Evolutionary conservation across 2,888 invertebrate species (phyloP).

Genomic region (Agrochola litura): DNA sequence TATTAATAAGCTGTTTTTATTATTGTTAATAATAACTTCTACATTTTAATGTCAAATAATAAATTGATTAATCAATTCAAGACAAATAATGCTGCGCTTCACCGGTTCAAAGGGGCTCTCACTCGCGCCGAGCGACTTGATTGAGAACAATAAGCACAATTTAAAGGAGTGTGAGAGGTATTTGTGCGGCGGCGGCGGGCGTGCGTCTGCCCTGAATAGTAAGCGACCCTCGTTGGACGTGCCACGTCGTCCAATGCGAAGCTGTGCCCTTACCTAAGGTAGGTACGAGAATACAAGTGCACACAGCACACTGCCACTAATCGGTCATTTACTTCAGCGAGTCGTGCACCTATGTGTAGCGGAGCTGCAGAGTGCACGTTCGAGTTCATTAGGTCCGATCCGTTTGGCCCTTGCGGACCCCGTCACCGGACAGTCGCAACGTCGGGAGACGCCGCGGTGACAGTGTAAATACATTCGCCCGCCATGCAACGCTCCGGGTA

Average conservation of each 20-base stretch:
- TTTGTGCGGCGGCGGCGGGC: background rate
- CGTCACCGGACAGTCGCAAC: constrained; percentile 23
- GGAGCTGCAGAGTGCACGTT: constrained; percentile 13
- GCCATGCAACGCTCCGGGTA: constrained; percentile 17
- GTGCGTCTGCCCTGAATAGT: constrained; percentile 2
- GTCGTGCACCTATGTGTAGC: background rate
- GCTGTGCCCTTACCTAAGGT: background rate
- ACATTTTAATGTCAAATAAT: constrained; percentile 23
- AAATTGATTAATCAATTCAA: constrained; percentile 33
- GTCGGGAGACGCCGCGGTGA: background rate
- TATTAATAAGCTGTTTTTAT: background rate
- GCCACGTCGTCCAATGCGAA: background rate
- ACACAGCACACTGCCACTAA: background rate
- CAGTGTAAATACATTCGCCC: constrained; percentile 19
- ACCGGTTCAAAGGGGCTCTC: background rate
- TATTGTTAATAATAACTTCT: background rate
- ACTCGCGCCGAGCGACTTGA: constrained; percentile 1
- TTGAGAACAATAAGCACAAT: constrained; percentile 4
- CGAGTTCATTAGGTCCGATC: constrained; percentile 23
- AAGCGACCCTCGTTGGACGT: background rate
- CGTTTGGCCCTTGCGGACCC: constrained; percentile 24
- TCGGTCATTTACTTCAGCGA: constrained; percentile 24
- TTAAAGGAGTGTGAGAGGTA: constrained; percentile 1
- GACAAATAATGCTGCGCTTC: constrained; percentile 7
- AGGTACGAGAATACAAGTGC: background rate